Conservation (phyloP, 2,797 vertebrate species). For the Mus minutoides region DNA sequence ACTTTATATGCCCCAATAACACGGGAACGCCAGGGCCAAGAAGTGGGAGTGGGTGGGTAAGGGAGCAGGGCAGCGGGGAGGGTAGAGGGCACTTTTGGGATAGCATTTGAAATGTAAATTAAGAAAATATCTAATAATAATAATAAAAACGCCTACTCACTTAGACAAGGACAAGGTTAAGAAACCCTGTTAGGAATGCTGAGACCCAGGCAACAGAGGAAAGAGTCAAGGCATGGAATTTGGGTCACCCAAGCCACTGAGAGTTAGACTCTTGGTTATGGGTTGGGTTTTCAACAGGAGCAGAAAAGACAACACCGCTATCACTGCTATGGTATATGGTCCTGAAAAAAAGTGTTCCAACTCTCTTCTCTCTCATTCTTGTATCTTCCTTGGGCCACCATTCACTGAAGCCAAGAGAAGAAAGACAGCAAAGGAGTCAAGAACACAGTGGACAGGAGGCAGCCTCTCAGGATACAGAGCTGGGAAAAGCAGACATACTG, state of each 20-base stretch:
- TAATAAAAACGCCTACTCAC: fast-evolving
- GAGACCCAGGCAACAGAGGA: too few species aligned
- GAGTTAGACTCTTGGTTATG: fast-evolving
- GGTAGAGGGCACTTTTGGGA: too few species aligned
- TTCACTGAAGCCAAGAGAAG: not conserved
- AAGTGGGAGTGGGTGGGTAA: too few species aligned
- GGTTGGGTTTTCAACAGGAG: fast-evolving
- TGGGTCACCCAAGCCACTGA: not conserved
- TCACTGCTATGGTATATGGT: fast-evolving
- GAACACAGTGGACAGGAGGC: not conserved
- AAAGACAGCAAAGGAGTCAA: not conserved
- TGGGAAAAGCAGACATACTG: not conserved
- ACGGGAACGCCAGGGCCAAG: too few species aligned
- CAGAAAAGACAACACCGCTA: fast-evolving
- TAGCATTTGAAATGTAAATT: too few species aligned
- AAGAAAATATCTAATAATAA: too few species aligned
- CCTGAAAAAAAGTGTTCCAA: too few species aligned
- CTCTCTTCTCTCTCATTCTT: not conserved
- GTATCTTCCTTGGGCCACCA: too few species aligned
- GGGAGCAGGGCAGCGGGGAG: too few species aligned
- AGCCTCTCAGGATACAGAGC: not conserved
- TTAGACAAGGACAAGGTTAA: too few species aligned
- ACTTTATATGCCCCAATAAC: too few species aligned
- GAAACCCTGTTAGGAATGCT: not conserved
- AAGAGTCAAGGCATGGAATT: not conserved